These are phyloP conservation scores for Morpho deidamia DNA, from an alignment of 2,888 invertebrate species.

Conservation along the genomic window DNA sequence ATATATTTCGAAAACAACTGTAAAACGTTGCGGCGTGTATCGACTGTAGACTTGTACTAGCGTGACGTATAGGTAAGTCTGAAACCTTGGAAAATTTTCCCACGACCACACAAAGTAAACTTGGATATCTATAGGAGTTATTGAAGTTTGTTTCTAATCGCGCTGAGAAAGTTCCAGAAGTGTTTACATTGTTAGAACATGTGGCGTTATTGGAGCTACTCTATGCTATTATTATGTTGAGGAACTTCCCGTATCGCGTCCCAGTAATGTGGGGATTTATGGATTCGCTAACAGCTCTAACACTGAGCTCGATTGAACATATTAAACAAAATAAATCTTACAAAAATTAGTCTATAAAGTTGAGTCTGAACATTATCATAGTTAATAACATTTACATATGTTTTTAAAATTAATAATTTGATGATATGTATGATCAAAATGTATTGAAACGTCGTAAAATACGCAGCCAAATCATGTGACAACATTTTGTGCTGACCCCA, in stretches of 20 bases:
- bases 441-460: no score
- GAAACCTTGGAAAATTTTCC: constrained; percentile 17
- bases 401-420: no score
- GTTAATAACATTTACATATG: no score
- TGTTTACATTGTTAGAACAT: constrained; percentile 23
- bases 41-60: neutral
- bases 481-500: no score
- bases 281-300: constrained; percentile 16
- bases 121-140: constrained; percentile 16
- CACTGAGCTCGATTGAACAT: constrained; percentile 2
- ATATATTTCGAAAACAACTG: neutral
- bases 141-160: constrained; percentile 21
- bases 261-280: constrained; percentile 20
- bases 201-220: constrained; percentile 20
- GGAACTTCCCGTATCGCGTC: constrained; percentile 18
- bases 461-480: no score
- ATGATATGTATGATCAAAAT: no score
- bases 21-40: neutral
- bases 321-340: constrained; percentile 13
- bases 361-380: neutral
- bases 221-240: constrained; percentile 20
- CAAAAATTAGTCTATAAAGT: neutral
- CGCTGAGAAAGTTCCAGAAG: constrained; percentile 24
- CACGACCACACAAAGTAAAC: constrained; percentile 15
- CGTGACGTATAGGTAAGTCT: neutral